phyloP scores from a whole-genome alignment of 2,797 vertebrate species.

The Sylvia borin region DNA sequence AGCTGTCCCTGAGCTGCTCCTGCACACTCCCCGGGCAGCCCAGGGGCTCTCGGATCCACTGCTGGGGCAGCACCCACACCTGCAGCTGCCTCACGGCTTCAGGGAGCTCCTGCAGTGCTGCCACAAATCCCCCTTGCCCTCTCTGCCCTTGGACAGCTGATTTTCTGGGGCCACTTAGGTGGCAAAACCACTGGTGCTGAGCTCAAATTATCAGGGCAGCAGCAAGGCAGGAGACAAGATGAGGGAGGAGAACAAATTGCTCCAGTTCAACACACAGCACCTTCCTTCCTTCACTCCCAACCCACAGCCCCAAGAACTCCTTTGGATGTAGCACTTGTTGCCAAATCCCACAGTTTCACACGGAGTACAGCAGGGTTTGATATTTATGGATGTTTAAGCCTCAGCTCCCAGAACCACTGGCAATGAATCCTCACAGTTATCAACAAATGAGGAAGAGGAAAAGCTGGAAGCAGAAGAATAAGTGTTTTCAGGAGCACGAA shows the following conservation, averaged over 20 bases:
- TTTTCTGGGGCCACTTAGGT: not conserved
- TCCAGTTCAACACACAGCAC: not conserved
- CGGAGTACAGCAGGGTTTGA: not conserved
- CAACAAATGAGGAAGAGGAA: not conserved
- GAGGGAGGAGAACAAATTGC: not conserved
- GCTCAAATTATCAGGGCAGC: not conserved
- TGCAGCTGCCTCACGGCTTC: not conserved
- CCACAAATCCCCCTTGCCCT: not conserved
- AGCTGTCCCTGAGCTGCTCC: slow-evolving; percentile 7
- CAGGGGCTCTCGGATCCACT: not conserved
- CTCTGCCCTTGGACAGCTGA: not conserved
- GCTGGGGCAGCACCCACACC: not conserved
- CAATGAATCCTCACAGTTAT: not conserved
- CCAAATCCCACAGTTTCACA: not conserved
- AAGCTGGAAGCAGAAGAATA: not conserved
- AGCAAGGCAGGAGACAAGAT: not conserved
- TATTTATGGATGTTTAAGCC: not conserved
- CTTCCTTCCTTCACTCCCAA: not conserved
- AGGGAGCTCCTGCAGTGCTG: not conserved
- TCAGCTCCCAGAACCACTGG: not conserved
- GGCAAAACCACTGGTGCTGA: not conserved
- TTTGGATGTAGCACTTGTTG: not conserved
- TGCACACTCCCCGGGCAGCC: too few relatives aligned
- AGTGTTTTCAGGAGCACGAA: not conserved
- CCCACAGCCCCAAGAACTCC: not conserved